Conservation (phyloP, 2,888 invertebrate species). For the Tridacna crocea region DNA sequence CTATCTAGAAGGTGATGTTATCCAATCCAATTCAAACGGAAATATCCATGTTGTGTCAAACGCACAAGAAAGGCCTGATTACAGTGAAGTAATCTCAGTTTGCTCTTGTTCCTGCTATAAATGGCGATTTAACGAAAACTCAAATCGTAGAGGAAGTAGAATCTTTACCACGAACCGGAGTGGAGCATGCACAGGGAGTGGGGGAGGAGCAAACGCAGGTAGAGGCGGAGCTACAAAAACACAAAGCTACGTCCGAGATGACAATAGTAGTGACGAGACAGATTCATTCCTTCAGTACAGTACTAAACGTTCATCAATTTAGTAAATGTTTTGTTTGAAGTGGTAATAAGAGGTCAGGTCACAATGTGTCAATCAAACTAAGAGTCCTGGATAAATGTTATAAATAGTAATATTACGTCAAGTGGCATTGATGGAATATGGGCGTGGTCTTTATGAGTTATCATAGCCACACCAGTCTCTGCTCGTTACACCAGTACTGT, state of each 20-base stretch:
- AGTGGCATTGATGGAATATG: no score
- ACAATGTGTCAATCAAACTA: no score
- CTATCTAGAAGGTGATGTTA: slow-evolving; percentile 97
- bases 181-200: background rate
- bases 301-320: slow-evolving; percentile 62
- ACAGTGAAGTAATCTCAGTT: slow-evolving; percentile 90
- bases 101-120: slow-evolving; percentile 93
- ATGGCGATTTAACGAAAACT: slow-evolving; percentile 63
- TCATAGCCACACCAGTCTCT: no score
- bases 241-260: slow-evolving; percentile 45
- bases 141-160: slow-evolving; percentile 52
- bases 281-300: slow-evolving; percentile 66
- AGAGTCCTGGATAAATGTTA: no score
- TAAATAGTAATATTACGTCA: no score
- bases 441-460: no score
- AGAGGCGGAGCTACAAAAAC: slow-evolving; percentile 29
- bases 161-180: slow-evolving; percentile 34
- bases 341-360: no score
- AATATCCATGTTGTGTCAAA: slow-evolving; percentile 85
- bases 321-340: no score
- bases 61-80: slow-evolving; percentile 84
- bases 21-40: slow-evolving; percentile 86
- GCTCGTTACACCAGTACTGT: no score
- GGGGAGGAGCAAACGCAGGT: slow-evolving; percentile 3
- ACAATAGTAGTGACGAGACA: slow-evolving; percentile 63